These are phyloP conservation scores for Chrysina gloriosa DNA, from an alignment of 2,888 invertebrate genomes.

Conservation along the genomic window DNA sequence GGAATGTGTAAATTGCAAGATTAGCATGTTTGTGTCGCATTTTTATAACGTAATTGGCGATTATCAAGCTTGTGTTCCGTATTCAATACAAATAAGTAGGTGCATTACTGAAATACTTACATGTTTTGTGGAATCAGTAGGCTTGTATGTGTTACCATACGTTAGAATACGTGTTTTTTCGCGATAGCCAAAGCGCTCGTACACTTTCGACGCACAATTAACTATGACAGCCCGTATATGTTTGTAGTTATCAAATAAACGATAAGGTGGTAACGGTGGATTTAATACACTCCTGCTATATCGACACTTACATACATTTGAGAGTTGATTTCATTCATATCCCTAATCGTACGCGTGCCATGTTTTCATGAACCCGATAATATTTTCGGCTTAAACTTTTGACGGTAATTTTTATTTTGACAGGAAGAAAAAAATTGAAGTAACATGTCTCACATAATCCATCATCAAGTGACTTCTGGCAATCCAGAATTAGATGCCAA, in stretches of 20 bases:
- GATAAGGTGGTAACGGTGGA: constrained; percentile 46
- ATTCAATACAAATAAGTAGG: too few species aligned
- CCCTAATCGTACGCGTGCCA: constrained; percentile 20
- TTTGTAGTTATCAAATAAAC: constrained; percentile 46
- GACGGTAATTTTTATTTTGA: constrained; percentile 33
- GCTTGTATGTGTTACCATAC: constrained; percentile 40
- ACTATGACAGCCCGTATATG: constrained; percentile 42
- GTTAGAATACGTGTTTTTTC: constrained; percentile 21
- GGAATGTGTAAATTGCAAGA: neutral
- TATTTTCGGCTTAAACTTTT: neutral
- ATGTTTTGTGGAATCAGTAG: constrained; percentile 41
- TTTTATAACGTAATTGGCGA: neutral
- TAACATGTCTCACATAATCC: neutral
- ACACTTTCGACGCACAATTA: constrained; percentile 41
- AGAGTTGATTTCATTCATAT: constrained; percentile 1
- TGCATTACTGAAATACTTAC: constrained; percentile 45
- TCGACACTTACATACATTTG: constrained; percentile 12
- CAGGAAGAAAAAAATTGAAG: constrained; percentile 19
- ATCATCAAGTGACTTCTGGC: constrained; percentile 59
- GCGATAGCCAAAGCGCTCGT: neutral
- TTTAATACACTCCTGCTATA: constrained; percentile 43
- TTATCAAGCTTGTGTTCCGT: too few species aligned
- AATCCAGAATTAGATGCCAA: constrained; percentile 72
- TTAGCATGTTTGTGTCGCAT: neutral
- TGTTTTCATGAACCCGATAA: constrained; percentile 1